phyloP scores from a whole-genome alignment of 2,113 vertebrate species.

The Ia io region DNA sequence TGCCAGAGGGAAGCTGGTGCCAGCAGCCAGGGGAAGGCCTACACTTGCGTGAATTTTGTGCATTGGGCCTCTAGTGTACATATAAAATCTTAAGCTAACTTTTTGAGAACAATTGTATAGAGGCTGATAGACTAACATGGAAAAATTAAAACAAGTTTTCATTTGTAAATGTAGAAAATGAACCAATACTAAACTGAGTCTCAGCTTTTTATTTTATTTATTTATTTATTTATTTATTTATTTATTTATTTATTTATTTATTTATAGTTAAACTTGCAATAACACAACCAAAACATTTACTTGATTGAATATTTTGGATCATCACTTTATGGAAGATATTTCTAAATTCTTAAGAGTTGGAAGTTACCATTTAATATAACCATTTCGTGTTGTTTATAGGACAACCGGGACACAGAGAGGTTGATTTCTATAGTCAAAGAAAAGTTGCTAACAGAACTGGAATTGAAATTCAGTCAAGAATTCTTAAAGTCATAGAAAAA shows the following conservation, averaged over 20 bases:
- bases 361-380: background rate
- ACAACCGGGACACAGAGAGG: background rate
- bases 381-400: background rate
- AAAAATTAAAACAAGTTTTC: background rate
- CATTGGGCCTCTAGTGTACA: background rate
- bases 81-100: background rate
- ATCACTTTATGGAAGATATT: background rate
- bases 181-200: background rate
- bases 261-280: background rate
- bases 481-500: slow-evolving; percentile 12
- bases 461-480: background rate
- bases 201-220: background rate
- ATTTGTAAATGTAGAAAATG: background rate
- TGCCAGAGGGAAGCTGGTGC: too few species aligned
- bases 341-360: background rate
- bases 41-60: too few species aligned
- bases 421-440: background rate
- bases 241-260: background rate
- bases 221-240: background rate
- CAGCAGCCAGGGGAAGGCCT: too few species aligned
- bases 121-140: background rate
- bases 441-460: background rate
- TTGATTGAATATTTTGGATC: background rate
- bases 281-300: background rate
- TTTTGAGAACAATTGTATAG: background rate